These are phyloP conservation scores for Dysmachus trigonus DNA, from an alignment of 2,888 invertebrate genomes.

Conservation along the genomic window DNA sequence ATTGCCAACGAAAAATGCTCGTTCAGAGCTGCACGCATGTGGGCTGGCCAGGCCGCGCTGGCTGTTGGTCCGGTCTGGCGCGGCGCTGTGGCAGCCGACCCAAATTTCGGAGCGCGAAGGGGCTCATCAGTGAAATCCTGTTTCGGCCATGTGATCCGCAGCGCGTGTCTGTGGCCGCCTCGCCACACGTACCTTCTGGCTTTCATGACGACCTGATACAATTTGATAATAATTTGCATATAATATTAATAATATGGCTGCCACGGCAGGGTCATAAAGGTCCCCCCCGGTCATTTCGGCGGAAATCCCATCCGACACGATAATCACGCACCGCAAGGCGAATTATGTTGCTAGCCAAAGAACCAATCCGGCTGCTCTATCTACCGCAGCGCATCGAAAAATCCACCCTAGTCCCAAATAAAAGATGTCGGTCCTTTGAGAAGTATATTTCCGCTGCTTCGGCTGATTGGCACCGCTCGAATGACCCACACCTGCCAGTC, in stretches of 20 bases:
- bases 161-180: background rate
- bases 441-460: no score
- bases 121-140: slow-evolving; percentile 25
- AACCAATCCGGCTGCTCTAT: background rate
- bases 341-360: background rate
- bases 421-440: background rate
- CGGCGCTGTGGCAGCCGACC: background rate
- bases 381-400: no score
- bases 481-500: background rate
- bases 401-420: no score
- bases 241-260: slow-evolving; percentile 54
- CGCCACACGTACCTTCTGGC: background rate
- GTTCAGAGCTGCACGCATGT: background rate
- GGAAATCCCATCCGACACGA: background rate
- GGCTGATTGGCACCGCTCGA: no score
- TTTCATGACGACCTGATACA: slow-evolving; percentile 57
- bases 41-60: background rate
- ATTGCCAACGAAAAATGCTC: background rate
- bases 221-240: slow-evolving; percentile 61
- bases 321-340: background rate
- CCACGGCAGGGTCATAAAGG: slow-evolving; percentile 41
- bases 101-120: background rate
- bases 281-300: background rate
- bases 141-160: background rate
- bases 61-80: background rate